Percentiles rank a stretch among this genome's conserved stretches.
Evolutionary conservation across 2,888 invertebrate species (phyloP).

Genomic region (Aphodius sticticus): DNA sequence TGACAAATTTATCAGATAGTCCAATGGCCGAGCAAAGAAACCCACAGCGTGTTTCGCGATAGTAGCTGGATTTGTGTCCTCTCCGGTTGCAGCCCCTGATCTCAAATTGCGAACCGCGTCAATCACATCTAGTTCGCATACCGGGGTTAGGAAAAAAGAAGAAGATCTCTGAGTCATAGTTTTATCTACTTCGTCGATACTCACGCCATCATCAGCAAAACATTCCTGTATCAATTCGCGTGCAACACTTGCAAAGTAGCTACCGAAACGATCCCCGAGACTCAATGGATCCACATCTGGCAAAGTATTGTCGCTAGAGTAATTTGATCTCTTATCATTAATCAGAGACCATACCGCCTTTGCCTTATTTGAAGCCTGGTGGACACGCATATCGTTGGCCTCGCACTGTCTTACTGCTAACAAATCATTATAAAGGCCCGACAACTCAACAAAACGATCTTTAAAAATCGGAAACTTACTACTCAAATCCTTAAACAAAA

Average conservation of each 20-base stretch:
- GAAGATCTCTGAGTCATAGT: neutral
- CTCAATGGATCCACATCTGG: neutral
- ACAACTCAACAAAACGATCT: neutral
- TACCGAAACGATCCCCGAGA: neutral
- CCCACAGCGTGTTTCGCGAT: too few species aligned
- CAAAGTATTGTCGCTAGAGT: neutral
- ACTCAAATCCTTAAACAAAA: neutral
- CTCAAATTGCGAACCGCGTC: too few species aligned
- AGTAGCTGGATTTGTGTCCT: too few species aligned
- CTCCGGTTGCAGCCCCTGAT: too few species aligned
- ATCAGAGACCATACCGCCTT: neutral
- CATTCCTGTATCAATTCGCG: neutral
- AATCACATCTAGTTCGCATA: neutral
- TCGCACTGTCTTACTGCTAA: neutral
- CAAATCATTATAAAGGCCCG: neutral
- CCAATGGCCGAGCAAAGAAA: too few species aligned
- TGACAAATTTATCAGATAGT: too few species aligned
- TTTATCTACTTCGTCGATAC: neutral
- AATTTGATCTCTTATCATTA: neutral
- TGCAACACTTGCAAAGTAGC: neutral
- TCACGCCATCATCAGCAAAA: neutral
- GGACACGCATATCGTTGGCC: neutral
- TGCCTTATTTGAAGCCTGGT: neutral
- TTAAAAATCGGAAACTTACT: neutral
- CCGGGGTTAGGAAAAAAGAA: neutral